Evolutionary conservation across 2,797 vertebrate species (phyloP), one percentile per base, ranked within the genome.

Genomic region (Hypotaenidia okinawae): DNA sequence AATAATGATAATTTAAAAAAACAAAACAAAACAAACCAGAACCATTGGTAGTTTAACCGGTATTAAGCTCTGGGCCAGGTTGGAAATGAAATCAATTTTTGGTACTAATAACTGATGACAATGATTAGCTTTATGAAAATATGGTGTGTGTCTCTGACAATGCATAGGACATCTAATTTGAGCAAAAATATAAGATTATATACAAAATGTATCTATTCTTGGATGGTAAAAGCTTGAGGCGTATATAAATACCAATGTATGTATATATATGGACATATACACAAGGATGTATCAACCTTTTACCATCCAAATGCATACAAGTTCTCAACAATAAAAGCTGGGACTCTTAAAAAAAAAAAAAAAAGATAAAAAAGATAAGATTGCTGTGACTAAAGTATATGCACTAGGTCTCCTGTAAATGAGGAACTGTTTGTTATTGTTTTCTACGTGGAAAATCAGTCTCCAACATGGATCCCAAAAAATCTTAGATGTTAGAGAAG

Each of bases 141-240:
- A 98, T 98, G 98, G 98, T 98, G 97, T 98, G 98, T 99, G 99
- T 99, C 99, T 99, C 98, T 98, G 98, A 98, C 98, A 98, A 98
- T 98, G 98, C 94, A 96, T 98, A 99, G 98, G 98, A 94, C 97
- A 98, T 98, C 97, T 98, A 97, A 97, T 97, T 95, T 96, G 93
- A 95, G 92, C 95, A 90, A 94, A 97, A 97, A 91, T 96, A 66
- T 63, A 87, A 75, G 90, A 95, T 96, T 95, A 95, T 87, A 79
- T 91, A 81, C 92, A 96, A 93, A 84, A 90, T 87, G 79, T 89
- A 84, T 95, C 95, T 97, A 84, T 94, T 75, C 67, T 83, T 94
- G 96, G 97, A 93, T 97, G 97, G 96, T 96, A 97, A 96, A 94
- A 97, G 96, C 84, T 97, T 96, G 97, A 97, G 93, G 79, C 52